These are phyloP conservation scores for Caenorhabditis sp. DNA, from an alignment of 2,888 invertebrate species.

Conservation along the genomic window DNA sequence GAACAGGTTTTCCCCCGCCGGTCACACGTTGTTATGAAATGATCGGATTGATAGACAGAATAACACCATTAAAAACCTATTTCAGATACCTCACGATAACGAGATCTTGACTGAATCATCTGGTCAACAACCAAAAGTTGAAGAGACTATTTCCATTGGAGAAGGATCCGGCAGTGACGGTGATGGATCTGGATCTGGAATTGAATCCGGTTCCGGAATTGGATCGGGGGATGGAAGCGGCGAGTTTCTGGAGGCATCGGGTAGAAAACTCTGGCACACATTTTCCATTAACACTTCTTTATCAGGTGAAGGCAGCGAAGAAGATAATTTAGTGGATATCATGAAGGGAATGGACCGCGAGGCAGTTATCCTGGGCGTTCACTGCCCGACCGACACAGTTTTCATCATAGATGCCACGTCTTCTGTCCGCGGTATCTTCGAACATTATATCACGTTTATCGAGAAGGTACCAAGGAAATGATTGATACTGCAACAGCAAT, in stretches of 20 bases:
- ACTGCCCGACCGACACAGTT: conserved; percentile 51
- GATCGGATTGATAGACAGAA: conserved; percentile 22
- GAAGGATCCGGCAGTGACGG: background rate
- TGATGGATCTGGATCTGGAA: conserved; percentile 18
- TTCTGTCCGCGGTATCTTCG: conserved; percentile 50
- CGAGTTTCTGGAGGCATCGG: conserved; percentile 21
- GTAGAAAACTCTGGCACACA: background rate
- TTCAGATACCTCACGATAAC: conserved; percentile 25
- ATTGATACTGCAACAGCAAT: background rate
- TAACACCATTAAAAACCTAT: conserved; percentile 1
- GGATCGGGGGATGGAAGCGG: conserved; percentile 26
- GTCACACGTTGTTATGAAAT: conserved; percentile 48
- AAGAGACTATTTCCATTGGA: conserved; percentile 1
- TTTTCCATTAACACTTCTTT: background rate
- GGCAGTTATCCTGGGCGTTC: conserved; percentile 21
- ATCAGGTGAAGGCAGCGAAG: conserved; percentile 41
- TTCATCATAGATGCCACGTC: conserved; percentile 61
- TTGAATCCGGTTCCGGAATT: background rate
- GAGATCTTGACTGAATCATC: conserved; percentile 15
- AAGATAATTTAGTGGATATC: conserved; percentile 25
- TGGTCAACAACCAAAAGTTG: conserved; percentile 13
- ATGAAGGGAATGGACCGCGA: conserved; percentile 40
- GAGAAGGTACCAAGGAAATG: conserved; percentile 41
- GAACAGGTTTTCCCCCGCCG: conserved; percentile 29
- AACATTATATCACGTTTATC: conserved; percentile 42